Evolutionary conservation across 2,797 vertebrate species (phyloP), one percentile per base, ranked within the genome.

Genomic region (Macroramphosus scolopax): DNA sequence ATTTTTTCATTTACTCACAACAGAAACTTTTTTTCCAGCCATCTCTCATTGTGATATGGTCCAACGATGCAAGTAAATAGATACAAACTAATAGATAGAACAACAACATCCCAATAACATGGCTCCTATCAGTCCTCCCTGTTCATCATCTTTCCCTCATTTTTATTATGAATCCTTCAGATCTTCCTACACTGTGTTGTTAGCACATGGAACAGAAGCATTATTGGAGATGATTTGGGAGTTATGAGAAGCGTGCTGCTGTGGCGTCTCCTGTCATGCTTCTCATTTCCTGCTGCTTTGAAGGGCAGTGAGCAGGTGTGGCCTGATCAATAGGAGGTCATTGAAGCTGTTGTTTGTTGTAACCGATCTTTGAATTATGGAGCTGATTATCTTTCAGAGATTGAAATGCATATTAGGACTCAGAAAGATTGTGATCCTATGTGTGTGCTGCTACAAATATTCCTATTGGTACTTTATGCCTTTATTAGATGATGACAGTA

Each of bases 251-350:
- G n/a, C n/a, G n/a, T n/a, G n/a, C n/a, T n/a, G n/a, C n/a, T 56
- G 42, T 12, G 32, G 34, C 6, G 46, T 64, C 62, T 63, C 24
- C 17, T n/a, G 14, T 14, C 35, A 56, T 53, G 44, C 41, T 47
- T 67, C 64, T 76, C 33, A 63, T 61, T 64, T 67, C 41, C 57
- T 37, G 56, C 49, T 34, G 48, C 44, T 42, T 17, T 20, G 34
- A 28, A 28, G 36, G 12, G 46, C 49, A 37, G 36, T 9, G 46
- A 65, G 54, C 71, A 61, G 54, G 18, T 65, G 72, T 43, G 66
- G 35, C 45, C 26, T 2, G 45, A 75, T 77, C 78, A 68, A 75
- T 81, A 51, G 30, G 29, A 49, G 38, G 37, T 61, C 42, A 56
- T 37, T 50, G 22, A 32, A 50, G 24, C 29, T 46, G 24, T 30